Evolutionary conservation across 1,140 invertebrate species (phyloP), one percentile per base, ranked within the genome.

Genomic region (Bombus fervidus): DNA sequence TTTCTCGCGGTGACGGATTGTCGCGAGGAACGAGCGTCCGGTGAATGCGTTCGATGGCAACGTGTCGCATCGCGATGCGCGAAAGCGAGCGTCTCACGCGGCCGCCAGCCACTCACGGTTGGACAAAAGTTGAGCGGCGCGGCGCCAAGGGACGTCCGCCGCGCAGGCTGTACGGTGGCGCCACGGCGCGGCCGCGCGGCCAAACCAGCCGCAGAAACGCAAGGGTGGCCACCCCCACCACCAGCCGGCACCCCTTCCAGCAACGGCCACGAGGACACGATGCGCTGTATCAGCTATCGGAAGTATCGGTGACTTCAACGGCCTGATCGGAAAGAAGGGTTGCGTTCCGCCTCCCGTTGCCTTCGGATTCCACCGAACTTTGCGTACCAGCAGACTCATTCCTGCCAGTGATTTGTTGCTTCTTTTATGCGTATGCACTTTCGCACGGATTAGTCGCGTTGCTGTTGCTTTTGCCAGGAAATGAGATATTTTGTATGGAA

Each of bases 281-380:
- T 91, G 91, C 91, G 86, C 91, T 89, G 88, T 90, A 91, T 91
- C 89, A 90, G 91, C 90, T 95, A 95, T 95, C 93, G 95, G 94
- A 95, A 95, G 91, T 95, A 95, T 95, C 93, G 95, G 94, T 95
- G 95, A 95, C 92, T 95, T 95, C 94, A 95, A 95, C 94, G 94
- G 92, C 87, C 92, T 93, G 95, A 95, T 95, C 93, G 94, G 93
- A 95, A 94, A 95, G 93, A 93, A 93, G 93, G 92, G 91, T 89
- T 87, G 87, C 83, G 71, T 31, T 69, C 34, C 41, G 76, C 77
- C 71, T 39, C 68, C 64, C 39, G 57, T 18, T 53, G 47, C 18
- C 47, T 53, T 53, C 47, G 5, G 5, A 53, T 53, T 53, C 47
- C 47, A 18, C 18, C 47, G 1, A 53, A 53, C 47, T 53, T 53